phyloP scores from a whole-genome alignment of 2,797 vertebrate species.

The Sciaenops ocellatus region DNA sequence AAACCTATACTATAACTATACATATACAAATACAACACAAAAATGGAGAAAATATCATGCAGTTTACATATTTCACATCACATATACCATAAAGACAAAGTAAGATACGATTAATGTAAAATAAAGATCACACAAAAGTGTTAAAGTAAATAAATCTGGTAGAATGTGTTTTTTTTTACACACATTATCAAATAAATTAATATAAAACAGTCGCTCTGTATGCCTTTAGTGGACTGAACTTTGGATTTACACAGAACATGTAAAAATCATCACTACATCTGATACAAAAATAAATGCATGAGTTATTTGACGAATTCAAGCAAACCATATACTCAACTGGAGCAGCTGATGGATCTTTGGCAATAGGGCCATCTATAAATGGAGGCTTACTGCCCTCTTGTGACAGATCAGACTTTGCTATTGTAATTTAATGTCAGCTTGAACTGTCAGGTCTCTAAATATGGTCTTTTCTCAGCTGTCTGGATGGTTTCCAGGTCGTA shows the following conservation, averaged over 20 bases:
- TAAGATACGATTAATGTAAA: no score
- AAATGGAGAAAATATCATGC: not conserved
- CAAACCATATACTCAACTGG: not conserved
- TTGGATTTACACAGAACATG: not conserved
- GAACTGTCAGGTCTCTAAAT: not conserved
- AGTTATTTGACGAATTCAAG: not conserved
- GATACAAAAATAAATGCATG: not conserved
- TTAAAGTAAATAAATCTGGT: not conserved
- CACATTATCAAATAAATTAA: not conserved
- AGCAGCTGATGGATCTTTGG: constrained; percentile 2
- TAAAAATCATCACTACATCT: not conserved
- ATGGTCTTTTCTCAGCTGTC: not conserved
- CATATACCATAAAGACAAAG: not conserved
- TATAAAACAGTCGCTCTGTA: not conserved
- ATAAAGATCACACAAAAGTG: not conserved
- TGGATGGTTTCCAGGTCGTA: not conserved
- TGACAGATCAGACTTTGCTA: constrained; percentile 53
- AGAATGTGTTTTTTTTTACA: not conserved
- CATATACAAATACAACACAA: not conserved
- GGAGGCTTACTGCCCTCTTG: constrained; percentile 78
- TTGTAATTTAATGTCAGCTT: not conserved
- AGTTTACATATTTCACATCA: not conserved
- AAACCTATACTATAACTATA: no score
- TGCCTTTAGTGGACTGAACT: not conserved
- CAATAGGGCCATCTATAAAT: constrained; percentile 4